A percentile compares a stretch with the other conserved stretches of the same genome.
phyloP scores from a whole-genome alignment of 2,797 vertebrate genomes.

The Muscicapa striata region DNA sequence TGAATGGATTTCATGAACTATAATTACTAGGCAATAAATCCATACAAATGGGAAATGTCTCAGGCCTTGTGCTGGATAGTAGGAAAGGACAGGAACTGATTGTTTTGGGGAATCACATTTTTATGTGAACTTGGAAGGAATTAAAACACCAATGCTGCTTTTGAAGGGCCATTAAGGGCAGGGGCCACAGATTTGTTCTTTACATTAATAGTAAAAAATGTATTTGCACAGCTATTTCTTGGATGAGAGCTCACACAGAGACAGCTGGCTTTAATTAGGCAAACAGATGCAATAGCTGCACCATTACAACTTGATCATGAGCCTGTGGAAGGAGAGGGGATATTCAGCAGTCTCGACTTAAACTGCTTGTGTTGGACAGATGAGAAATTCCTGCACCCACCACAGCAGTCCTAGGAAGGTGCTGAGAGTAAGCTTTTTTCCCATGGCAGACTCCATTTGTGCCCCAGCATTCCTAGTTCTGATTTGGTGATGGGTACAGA shows the following conservation, averaged over 20 bases:
- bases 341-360: not conserved
- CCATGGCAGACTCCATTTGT: not conserved
- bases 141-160: slow-evolving; percentile 64
- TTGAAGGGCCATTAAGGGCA: slow-evolving; percentile 63
- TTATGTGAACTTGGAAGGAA: slow-evolving; percentile 69
- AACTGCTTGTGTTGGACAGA: not conserved
- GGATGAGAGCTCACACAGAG: not conserved
- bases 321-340: not conserved
- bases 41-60: slow-evolving; percentile 56
- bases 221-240: slow-evolving; percentile 43
- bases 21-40: slow-evolving; percentile 68
- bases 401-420: not conserved
- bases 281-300: slow-evolving; percentile 55
- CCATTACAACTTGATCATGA: slow-evolving; percentile 44
- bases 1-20: slow-evolving; percentile 59
- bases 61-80: slow-evolving; percentile 43
- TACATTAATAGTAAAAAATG: slow-evolving; percentile 57
- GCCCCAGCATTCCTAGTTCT: not conserved
- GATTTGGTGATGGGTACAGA: not conserved
- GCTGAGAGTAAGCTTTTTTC: not conserved
- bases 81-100: slow-evolving; percentile 46
- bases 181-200: slow-evolving; percentile 44
- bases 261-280: slow-evolving; percentile 37
- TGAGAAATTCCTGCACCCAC: not conserved
- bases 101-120: slow-evolving; percentile 35